Evolutionary conservation across 2,797 vertebrate genomes (phyloP), one percentile per base, ranked within the genome.

Genomic region (Rhynchonycteris naso): DNA sequence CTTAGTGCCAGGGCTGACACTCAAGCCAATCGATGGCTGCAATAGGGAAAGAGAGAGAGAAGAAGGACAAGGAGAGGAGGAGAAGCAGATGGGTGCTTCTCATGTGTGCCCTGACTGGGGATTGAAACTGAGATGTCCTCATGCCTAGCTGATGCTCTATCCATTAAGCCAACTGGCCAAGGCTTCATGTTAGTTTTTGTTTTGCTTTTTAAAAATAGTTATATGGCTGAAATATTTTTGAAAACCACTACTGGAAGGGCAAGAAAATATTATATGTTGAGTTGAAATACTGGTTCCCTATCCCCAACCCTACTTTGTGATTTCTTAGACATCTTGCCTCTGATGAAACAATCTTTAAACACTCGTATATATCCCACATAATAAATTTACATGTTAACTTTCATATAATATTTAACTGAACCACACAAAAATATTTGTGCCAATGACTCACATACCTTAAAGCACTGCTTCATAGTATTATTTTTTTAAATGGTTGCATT

Each of bases 351-450:
- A 47, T 26, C 19, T 21, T 85, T 50, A 54, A 86, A 43, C 15
- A 19, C 1, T 68, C 1, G 50, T 4, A 15, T 80, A n/a, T 0
- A 43, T 0, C 0, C 8, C 63, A 87, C 4, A 65, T n/a, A 68
- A 65, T n/a, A 68, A 3, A 65, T 85, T 43, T 50, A 68, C 3
- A 26, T 35, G 7, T 6, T 56, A 1, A 63, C 65, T 30, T 71
- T 38, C 14, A 68, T 38, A 21, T n/a, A 61, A 61, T 26, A 43
- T 50, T 93, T 85, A 50, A 9, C 3, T 90, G 30, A 71, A 71
- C 81, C 1, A 33, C 14, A 69, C 12, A 66, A 13, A 79, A 68
- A 88, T 59, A 65, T 84, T 50, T 81, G 2, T 59, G 33, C 9
- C 4, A 78, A 58, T 69, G 28, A 59, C 30, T 66, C 21, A 79